Conservation (phyloP, 2,888 invertebrate genomes). For the Epinotia bilunana region DNA sequence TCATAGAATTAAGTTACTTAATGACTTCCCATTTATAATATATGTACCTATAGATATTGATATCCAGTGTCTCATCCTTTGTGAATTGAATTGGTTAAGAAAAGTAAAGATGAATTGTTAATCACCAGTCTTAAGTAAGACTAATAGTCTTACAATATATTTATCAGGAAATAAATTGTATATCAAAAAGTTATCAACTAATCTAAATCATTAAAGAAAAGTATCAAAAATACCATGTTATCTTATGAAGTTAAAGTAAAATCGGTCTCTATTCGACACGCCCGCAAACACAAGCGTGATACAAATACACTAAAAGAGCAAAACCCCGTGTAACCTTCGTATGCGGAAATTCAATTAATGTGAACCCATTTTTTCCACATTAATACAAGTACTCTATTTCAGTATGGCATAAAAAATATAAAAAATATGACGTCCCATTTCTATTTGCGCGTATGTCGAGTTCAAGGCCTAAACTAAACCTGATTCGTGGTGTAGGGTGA, state of each 20-base stretch:
- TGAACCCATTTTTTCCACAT: too few species aligned
- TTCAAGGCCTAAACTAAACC: not conserved
- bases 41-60: not conserved
- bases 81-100: too few species aligned
- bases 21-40: not conserved
- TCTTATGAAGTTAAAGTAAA: not conserved
- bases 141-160: not conserved
- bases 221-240: not conserved
- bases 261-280: not conserved
- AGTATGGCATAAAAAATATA: not conserved
- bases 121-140: not conserved
- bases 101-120: not conserved
- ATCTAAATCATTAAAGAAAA: not conserved
- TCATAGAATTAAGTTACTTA: slow-evolving; percentile 4
- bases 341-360: too few species aligned
- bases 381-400: too few species aligned
- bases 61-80: not conserved
- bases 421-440: not conserved
- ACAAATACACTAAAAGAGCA: too few species aligned
- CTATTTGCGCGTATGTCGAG: not conserved
- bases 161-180: not conserved
- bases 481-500: not conserved
- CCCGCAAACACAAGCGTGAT: not conserved
- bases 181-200: not conserved
- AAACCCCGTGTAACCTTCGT: too few species aligned